Percentiles rank a stretch among this genome's conserved stretches.
Evolutionary conservation across 2,113 vertebrate species (phyloP).

Genomic region (Brienomyrus brachyistius): DNA sequence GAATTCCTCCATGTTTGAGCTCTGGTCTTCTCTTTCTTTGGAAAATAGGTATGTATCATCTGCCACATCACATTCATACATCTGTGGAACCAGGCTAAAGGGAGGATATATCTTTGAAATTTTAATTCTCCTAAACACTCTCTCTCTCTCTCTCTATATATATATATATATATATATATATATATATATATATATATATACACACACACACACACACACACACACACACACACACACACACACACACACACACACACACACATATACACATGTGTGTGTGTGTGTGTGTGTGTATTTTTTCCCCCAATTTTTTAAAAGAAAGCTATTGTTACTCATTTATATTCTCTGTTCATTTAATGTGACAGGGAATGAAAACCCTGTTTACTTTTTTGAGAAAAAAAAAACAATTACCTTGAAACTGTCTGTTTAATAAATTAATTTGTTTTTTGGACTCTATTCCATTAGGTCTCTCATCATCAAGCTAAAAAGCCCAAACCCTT

Average conservation of each 20-base stretch:
- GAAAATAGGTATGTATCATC: neutral
- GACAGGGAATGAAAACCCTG: neutral
- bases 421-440: neutral
- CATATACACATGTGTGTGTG: no score
- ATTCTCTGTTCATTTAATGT: neutral
- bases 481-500: neutral
- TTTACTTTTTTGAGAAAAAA: neutral
- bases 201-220: no score
- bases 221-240: no score
- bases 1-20: neutral
- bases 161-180: no score
- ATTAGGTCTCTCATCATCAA: neutral
- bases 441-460: neutral
- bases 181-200: no score
- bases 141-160: no score
- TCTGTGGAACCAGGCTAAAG: neutral
- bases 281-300: no score
- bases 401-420: neutral
- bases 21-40: neutral
- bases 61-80: neutral
- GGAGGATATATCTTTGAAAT: neutral
- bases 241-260: no score
- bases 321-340: neutral
- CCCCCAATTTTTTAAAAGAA: neutral
- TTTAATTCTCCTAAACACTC: neutral